Evolutionary conservation across 2,888 invertebrate species (phyloP).

Genomic region (Drosophila rubida): DNA sequence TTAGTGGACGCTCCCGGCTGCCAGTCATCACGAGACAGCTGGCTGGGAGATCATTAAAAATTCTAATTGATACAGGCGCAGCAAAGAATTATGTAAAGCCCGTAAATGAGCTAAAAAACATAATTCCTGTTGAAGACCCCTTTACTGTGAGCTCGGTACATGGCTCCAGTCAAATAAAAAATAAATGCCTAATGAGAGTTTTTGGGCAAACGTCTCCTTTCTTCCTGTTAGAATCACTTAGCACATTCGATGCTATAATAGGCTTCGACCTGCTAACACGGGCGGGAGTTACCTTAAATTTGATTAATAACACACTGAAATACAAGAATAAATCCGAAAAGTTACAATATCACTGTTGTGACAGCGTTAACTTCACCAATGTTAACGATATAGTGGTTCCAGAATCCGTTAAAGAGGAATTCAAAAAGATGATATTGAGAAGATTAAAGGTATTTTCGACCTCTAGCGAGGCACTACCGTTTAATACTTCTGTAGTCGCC

Average conservation of each 20-base stretch:
- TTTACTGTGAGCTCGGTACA: not conserved
- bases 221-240: not conserved
- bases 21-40: constrained; percentile 9
- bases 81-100: not conserved
- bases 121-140: not conserved
- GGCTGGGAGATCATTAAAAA: not conserved
- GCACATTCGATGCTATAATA: not conserved
- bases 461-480: too few relatives aligned
- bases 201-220: not conserved
- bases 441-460: too few relatives aligned
- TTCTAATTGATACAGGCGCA: constrained; percentile 4
- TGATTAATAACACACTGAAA: not conserved
- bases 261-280: not conserved
- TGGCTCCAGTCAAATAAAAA: not conserved
- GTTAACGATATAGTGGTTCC: not conserved
- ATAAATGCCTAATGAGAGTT: not conserved
- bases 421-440: not conserved
- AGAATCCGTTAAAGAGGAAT: not conserved
- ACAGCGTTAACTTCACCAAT: not conserved
- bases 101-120: not conserved
- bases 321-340: not conserved
- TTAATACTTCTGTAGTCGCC: too few relatives aligned
- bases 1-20: constrained; percentile 7
- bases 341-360: not conserved
- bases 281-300: not conserved